Evolutionary conservation across 2,888 invertebrate species (phyloP).

Genomic region (Dicranocentrus wangi): DNA sequence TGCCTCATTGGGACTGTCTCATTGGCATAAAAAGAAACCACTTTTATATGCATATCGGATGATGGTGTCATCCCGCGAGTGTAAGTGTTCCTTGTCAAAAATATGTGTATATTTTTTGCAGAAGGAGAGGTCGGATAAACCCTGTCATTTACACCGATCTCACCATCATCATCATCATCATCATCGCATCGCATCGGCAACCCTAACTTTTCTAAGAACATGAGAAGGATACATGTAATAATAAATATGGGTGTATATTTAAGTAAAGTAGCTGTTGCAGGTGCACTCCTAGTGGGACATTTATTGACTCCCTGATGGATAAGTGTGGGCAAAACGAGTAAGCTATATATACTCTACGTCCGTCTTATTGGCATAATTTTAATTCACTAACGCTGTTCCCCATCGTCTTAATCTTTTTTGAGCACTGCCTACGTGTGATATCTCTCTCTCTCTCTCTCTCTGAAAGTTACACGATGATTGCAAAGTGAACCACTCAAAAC

Average conservation of each 20-base stretch:
- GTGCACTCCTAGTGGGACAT: conserved; percentile 15
- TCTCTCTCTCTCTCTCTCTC: not conserved
- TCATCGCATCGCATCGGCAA: no score
- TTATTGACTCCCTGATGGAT: conserved; percentile 31
- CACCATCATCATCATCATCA: not conserved
- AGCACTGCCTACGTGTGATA: not conserved
- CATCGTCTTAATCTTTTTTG: not conserved
- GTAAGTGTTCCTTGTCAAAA: no score
- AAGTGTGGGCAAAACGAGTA: conserved; percentile 30
- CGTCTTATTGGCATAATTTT: conserved; percentile 7
- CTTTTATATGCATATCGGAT: conserved; percentile 2
- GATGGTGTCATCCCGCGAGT: not conserved
- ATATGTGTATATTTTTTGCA: no score
- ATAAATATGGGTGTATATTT: no score
- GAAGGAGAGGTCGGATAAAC: no score
- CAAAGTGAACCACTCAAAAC: no score
- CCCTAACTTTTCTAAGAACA: no score
- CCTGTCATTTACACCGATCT: not conserved
- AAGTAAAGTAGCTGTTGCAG: conserved; percentile 20
- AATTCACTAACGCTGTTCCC: conserved; percentile 18
- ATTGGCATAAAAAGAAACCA: not conserved
- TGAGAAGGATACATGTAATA: not conserved
- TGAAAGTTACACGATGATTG: no score
- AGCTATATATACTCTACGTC: not conserved
- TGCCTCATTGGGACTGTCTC: not conserved